phyloP scores from a whole-genome alignment of 2,797 vertebrate species.

The Rhinichthys osculus region DNA sequence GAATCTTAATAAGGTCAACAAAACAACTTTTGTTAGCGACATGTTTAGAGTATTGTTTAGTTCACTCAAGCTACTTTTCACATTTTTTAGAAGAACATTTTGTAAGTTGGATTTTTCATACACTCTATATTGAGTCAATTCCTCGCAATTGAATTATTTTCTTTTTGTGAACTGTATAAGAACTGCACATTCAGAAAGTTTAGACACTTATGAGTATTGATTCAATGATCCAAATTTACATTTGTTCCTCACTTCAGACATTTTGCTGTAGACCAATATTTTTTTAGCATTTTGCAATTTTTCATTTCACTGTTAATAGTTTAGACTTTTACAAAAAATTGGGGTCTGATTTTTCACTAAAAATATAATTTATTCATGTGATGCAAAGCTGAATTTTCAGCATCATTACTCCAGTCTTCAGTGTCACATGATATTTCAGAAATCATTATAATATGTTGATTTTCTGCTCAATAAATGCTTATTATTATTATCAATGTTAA shows the following conservation, averaged over 20 bases:
- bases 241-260: not conserved
- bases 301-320: not conserved
- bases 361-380: no score
- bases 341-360: no score
- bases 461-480: not conserved
- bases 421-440: not conserved
- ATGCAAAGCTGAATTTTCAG: not conserved
- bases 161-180: slow-evolving; percentile 3
- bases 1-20: no score
- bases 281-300: not conserved
- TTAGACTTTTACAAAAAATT: no score
- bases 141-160: not conserved
- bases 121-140: not conserved
- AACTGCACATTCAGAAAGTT: not conserved
- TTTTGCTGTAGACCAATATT: no score
- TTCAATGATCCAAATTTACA: not conserved
- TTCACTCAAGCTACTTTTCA: no score
- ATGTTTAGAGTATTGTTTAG: no score
- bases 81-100: no score
- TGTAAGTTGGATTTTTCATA: no score
- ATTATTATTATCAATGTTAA: not conserved
- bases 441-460: not conserved
- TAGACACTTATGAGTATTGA: not conserved
- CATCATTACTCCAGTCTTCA: not conserved
- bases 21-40: no score